Conservation (phyloP, 2,797 vertebrate species). For the Oryzias dopingdopingensis region DNA sequence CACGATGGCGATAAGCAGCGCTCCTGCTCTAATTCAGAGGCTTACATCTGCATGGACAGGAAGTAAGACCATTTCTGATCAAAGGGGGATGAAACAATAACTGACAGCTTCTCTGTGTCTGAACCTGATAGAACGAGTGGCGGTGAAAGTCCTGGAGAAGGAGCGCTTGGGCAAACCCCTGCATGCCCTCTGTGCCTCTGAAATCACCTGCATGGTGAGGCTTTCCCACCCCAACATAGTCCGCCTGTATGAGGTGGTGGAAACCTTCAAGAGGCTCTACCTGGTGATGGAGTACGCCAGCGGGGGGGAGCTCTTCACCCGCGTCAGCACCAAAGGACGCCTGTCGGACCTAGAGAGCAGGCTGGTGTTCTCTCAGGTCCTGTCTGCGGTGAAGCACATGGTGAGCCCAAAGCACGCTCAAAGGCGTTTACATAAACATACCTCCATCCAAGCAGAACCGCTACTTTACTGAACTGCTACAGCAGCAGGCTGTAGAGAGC, state of each 20-base stretch:
- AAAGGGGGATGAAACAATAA: background rate
- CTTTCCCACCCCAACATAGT: conserved; percentile 78
- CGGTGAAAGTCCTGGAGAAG: conserved; percentile 79
- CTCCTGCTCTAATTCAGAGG: background rate
- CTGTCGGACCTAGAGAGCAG: conserved; percentile 75
- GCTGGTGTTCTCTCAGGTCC: conserved; percentile 73
- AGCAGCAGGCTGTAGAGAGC: too few relatives aligned
- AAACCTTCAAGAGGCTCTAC: conserved; percentile 70
- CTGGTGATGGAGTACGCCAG: conserved; percentile 79
- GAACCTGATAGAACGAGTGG: conserved; percentile 71
- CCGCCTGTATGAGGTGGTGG: conserved; percentile 78
- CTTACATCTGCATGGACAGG: background rate
- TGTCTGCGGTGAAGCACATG: conserved; percentile 78
- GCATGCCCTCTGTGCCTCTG: conserved; percentile 57
- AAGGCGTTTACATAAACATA: too few relatives aligned
- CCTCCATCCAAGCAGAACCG: too few relatives aligned
- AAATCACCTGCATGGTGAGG: conserved; percentile 78
- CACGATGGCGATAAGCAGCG: background rate
- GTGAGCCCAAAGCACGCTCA: conserved; percentile 44
- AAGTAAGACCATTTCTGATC: background rate
- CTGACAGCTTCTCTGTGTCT: conserved; percentile 3
- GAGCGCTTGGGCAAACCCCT: conserved; percentile 55
- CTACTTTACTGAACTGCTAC: too few relatives aligned
- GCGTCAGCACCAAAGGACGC: conserved; percentile 71
- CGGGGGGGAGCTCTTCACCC: conserved; percentile 76